phyloP scores from a whole-genome alignment of 2,888 invertebrate genomes.

The Allacma fusca region DNA sequence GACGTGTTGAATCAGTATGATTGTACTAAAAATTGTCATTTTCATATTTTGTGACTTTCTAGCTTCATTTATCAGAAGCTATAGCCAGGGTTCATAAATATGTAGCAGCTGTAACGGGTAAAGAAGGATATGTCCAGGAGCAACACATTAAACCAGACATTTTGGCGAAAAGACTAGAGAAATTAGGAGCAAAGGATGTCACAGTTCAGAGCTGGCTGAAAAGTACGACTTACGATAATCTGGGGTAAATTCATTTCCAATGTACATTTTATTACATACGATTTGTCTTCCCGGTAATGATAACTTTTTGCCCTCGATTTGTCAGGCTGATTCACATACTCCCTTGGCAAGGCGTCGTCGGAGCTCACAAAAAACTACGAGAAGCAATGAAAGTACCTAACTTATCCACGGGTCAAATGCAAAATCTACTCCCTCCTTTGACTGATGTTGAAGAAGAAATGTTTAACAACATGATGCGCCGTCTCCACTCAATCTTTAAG shows the following conservation, averaged over 20 bases:
- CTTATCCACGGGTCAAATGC: constrained; percentile 90
- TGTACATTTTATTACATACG: too few species aligned
- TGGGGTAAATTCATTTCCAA: constrained; percentile 75
- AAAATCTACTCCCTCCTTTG: constrained; percentile 86
- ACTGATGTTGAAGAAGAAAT: constrained; percentile 91
- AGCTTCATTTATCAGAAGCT: constrained; percentile 97
- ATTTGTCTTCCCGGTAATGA: too few species aligned
- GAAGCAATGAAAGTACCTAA: constrained; percentile 94
- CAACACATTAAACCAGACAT: constrained; percentile 88
- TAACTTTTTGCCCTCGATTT: neutral
- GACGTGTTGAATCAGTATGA: too few species aligned
- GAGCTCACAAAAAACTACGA: constrained; percentile 89
- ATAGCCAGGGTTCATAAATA: constrained; percentile 94
- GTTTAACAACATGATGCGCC: constrained; percentile 95
- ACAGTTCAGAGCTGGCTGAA: constrained; percentile 88
- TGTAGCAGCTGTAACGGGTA: constrained; percentile 87
- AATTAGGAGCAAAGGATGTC: constrained; percentile 76
- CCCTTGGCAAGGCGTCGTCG: constrained; percentile 97
- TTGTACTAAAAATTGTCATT: too few species aligned
- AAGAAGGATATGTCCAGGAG: constrained; percentile 82
- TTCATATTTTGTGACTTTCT: too few species aligned
- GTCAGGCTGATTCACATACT: constrained; percentile 87
- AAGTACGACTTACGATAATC: constrained; percentile 88
- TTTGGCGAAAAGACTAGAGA: constrained; percentile 82
- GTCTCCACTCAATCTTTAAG: constrained; percentile 88